Evolutionary conservation across 2,888 invertebrate species (phyloP).

Genomic region (Cheilosia impressa): DNA sequence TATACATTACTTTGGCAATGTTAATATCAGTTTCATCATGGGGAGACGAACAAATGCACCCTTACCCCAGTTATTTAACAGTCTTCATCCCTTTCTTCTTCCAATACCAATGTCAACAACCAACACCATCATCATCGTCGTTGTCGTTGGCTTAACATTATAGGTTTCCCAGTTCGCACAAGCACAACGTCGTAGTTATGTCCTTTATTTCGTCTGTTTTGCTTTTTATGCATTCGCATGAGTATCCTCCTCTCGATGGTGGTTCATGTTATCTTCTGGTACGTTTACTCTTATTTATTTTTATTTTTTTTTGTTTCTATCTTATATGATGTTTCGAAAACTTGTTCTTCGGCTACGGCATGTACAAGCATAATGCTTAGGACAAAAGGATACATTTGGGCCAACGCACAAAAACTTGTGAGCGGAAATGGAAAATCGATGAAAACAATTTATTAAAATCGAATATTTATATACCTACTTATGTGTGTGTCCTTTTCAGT

Average conservation of each 20-base stretch:
- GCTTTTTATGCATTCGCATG: slow-evolving; percentile 49
- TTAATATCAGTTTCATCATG: slow-evolving; percentile 47
- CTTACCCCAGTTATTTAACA: slow-evolving; percentile 60
- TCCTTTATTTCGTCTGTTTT: slow-evolving; percentile 34
- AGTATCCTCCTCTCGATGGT: slow-evolving; percentile 37
- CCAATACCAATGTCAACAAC: slow-evolving; percentile 74
- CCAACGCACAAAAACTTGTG: slow-evolving; percentile 59
- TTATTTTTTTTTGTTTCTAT: slow-evolving; percentile 18
- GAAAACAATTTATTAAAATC: slow-evolving; percentile 35
- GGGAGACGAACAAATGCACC: slow-evolving; percentile 53
- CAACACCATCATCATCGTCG: slow-evolving; percentile 51
- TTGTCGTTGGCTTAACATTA: slow-evolving; percentile 44
- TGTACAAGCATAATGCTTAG: not conserved
- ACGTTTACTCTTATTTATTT: slow-evolving; percentile 32
- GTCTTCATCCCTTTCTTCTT: slow-evolving; percentile 53
- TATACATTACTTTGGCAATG: slow-evolving; percentile 21
- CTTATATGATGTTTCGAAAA: slow-evolving; percentile 52
- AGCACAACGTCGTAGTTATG: slow-evolving; percentile 42
- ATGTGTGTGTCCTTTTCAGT: slow-evolving; percentile 54
- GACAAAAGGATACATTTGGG: slow-evolving; percentile 54
- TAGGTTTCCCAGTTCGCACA: slow-evolving; percentile 40
- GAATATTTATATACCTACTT: slow-evolving; percentile 18
- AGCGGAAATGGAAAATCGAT: slow-evolving; percentile 63
- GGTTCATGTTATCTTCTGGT: slow-evolving; percentile 44
- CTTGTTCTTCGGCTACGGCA: slow-evolving; percentile 49